These are phyloP conservation scores for Ditylenchus weischeri DNA, from an alignment of 2,888 invertebrate genomes.

Conservation along the genomic window DNA sequence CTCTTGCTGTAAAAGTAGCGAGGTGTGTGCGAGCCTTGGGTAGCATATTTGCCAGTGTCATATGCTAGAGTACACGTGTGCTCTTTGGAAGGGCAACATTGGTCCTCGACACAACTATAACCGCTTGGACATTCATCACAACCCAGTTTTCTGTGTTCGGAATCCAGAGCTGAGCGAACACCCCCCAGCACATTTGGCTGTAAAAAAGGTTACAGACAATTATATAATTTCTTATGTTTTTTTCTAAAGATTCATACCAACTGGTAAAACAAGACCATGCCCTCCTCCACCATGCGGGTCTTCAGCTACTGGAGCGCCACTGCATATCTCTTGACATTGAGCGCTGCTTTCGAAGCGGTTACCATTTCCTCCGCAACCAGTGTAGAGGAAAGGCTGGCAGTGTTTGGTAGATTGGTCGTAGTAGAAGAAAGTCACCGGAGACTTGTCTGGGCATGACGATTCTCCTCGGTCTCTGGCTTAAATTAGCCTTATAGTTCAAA, in stretches of 20 bases:
- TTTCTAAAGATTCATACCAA: constrained; percentile 28
- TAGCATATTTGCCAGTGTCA: constrained; percentile 53
- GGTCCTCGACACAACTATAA: constrained; percentile 42
- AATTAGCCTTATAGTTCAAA: neutral
- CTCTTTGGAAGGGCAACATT: constrained; percentile 55
- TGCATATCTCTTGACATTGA: constrained; percentile 39
- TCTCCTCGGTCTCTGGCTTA: constrained; percentile 44
- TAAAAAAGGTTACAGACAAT: neutral
- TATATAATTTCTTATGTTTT: neutral
- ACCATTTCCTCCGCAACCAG: constrained; percentile 51
- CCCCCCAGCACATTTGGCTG: constrained; percentile 39
- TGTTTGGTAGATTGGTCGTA: constrained; percentile 46
- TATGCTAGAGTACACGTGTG: constrained; percentile 44
- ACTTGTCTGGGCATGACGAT: constrained; percentile 40
- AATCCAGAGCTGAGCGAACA: constrained; percentile 39
- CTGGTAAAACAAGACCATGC: constrained; percentile 35
- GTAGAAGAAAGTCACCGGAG: constrained; percentile 46
- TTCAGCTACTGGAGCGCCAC: constrained; percentile 19
- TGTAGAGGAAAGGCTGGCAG: constrained; percentile 55
- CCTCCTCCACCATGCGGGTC: constrained; percentile 10
- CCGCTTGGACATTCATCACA: constrained; percentile 50
- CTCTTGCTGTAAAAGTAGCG: constrained; percentile 52
- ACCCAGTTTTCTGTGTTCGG: constrained; percentile 21
- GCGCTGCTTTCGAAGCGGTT: constrained; percentile 45
- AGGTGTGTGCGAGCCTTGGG: constrained; percentile 49